A percentile compares a stretch with the other conserved stretches of the same genome.
Evolutionary conservation across 2,113 vertebrate genomes (phyloP).

Genomic region (Tringa solitaria): DNA sequence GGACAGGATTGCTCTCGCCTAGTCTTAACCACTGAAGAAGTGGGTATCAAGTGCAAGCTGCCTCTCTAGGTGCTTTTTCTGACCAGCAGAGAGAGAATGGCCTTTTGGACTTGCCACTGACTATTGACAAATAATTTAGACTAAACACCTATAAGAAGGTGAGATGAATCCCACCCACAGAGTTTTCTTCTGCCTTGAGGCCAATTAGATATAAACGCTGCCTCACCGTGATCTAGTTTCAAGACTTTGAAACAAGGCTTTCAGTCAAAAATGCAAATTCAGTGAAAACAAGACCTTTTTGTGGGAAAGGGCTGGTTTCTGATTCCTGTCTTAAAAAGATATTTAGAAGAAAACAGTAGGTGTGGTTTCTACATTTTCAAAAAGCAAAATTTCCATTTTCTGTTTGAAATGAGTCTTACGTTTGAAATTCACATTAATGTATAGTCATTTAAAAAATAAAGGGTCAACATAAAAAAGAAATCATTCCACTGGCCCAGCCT

Average conservation of each 20-base stretch:
- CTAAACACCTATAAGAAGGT: neutral
- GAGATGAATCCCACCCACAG: slow-evolving; percentile 58
- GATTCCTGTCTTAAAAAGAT: slow-evolving; percentile 27
- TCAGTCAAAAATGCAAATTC: slow-evolving; percentile 64
- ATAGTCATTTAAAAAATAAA: neutral
- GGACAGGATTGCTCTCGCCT: neutral
- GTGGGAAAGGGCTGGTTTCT: slow-evolving; percentile 49
- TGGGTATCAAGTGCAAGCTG: neutral
- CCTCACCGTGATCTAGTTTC: slow-evolving; percentile 36
- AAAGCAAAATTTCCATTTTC: slow-evolving; percentile 56
- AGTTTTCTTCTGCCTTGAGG: slow-evolving; percentile 49
- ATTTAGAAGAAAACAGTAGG: slow-evolving; percentile 34
- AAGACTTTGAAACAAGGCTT: slow-evolving; percentile 49
- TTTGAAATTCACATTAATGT: slow-evolving; percentile 30
- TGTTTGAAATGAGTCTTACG: neutral
- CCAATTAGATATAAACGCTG: slow-evolving; percentile 53
- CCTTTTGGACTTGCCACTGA: neutral
- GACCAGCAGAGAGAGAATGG: neutral
- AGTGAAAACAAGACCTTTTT: slow-evolving; percentile 43
- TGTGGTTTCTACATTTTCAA: slow-evolving; percentile 47
- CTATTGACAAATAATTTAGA: neutral
- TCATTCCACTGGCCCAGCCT: neutral
- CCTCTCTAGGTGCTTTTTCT: neutral
- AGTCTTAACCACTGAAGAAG: neutral
- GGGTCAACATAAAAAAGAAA: neutral